A percentile compares a stretch with the other conserved stretches of the same genome.
Evolutionary conservation across 2,113 vertebrate genomes (phyloP).

Genomic region (Mobula hypostoma): DNA sequence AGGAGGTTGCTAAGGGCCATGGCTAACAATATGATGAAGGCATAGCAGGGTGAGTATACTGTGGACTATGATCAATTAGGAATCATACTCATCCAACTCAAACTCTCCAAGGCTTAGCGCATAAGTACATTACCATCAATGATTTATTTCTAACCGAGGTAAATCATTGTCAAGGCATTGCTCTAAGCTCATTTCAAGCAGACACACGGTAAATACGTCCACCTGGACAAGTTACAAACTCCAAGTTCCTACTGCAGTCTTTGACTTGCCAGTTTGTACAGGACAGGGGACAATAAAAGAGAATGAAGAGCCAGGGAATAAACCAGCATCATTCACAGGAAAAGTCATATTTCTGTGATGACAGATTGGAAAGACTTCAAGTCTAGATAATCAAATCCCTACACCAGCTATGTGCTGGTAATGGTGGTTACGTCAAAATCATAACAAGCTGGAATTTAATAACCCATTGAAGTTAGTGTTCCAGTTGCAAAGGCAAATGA

Average conservation of each 20-base stretch:
- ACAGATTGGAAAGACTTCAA: background rate
- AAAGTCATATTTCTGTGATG: background rate
- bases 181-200: background rate
- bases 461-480: background rate
- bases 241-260: background rate
- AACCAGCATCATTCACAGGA: background rate
- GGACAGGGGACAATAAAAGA: background rate
- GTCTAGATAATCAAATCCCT: background rate
- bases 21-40: background rate
- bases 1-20: background rate
- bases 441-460: background rate
- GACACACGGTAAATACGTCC: background rate
- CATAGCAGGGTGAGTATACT: background rate
- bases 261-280: background rate
- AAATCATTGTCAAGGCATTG: background rate
- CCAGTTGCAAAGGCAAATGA: background rate
- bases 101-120: background rate
- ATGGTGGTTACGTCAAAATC: background rate
- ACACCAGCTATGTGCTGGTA: background rate
- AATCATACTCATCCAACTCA: background rate
- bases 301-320: conserved; percentile 2
- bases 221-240: background rate
- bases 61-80: background rate
- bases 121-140: background rate
- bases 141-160: background rate